Evolutionary conservation across 2,888 invertebrate species (phyloP), one percentile per base, ranked within the genome.

Genomic region (Acrobasis consociella): DNA sequence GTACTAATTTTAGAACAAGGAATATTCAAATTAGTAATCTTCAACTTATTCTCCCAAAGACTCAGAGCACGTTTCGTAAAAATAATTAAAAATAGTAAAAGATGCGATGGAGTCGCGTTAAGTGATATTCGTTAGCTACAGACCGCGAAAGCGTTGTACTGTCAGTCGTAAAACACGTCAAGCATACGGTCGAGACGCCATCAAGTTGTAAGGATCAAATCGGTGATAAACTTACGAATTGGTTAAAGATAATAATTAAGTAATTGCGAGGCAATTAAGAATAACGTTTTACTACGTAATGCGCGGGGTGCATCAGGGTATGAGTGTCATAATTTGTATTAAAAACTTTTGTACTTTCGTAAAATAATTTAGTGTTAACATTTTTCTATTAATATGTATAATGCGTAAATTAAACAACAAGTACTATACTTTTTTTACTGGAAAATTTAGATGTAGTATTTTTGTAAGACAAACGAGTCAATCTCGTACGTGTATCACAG

Each of bases 271-370:
- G 89, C 87, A 89, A 89, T 88, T 87, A 89, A 82, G 81, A 70
- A 11, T 86, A 84, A 61, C 69, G 73, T 76, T 83, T 81, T 80
- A 82, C 83, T 83, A 87, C 83, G 83, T 85, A 87, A 86, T 80
- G 89, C 85, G 92, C 90, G 90, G 92, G 91, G 89, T 92, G 87
- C 83, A 91, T 89, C 93, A 93, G 93, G 93, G 93, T 93, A 92
- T 87, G 93, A 89, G 89, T 92, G 92, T 93, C 92, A 91, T 90
- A 86, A 87, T 83, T 87, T 85, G 84, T 90, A 87, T 83, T 82
- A 83, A 76, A 79, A 80, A 82, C 78, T 89, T 92, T 91, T 92
- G 91, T 92, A 92, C 89, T 91, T 91, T 91, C 90, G 78, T 91
- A 88, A 85, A 86, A 82, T 89, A 91, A 87, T 81, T 88, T 90